Evolutionary conservation across 2,797 vertebrate genomes (phyloP).

Genomic region (Arnoldichthys spilopterus): DNA sequence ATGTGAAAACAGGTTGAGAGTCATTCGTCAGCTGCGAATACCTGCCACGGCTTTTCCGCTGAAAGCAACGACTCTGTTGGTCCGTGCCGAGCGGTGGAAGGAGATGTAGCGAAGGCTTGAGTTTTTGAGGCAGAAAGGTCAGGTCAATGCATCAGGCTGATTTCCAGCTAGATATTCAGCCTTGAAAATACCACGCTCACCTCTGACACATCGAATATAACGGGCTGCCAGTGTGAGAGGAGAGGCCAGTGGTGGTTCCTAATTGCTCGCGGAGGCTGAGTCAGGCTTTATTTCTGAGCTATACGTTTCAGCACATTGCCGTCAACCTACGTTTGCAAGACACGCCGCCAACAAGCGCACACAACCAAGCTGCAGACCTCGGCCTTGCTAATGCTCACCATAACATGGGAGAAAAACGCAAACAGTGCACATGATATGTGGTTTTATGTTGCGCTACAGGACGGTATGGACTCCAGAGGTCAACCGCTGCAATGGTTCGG

Average conservation of each 20-base stretch:
- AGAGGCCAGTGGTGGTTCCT: slow-evolving; percentile 10
- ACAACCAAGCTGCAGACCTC: background rate
- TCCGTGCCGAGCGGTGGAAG: slow-evolving; percentile 20
- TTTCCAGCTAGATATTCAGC: slow-evolving; percentile 24
- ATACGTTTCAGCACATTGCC: slow-evolving; percentile 1
- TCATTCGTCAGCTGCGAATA: slow-evolving; percentile 17
- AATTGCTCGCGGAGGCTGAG: background rate
- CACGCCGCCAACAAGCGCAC: background rate
- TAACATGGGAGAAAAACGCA: too few species aligned
- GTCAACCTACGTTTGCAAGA: background rate
- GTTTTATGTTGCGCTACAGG: too few species aligned
- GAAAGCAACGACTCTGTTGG: slow-evolving; percentile 51
- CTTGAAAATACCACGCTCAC: slow-evolving; percentile 34
- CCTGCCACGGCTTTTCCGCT: slow-evolving; percentile 8
- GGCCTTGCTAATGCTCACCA: background rate
- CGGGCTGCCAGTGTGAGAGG: slow-evolving; percentile 19
- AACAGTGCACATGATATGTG: too few species aligned
- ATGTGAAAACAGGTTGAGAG: slow-evolving; percentile 5
- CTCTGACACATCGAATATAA: slow-evolving; percentile 27
- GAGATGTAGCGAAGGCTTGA: slow-evolving; percentile 36
- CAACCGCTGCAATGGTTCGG: too few species aligned
- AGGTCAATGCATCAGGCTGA: slow-evolving; percentile 51
- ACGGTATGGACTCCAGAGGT: too few species aligned
- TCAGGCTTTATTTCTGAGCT: slow-evolving; percentile 27
- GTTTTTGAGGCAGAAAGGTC: slow-evolving; percentile 54